Evolutionary conservation across 2,888 invertebrate species (phyloP), one percentile per base, ranked within the genome.

Genomic region (Ophion ellenae): DNA sequence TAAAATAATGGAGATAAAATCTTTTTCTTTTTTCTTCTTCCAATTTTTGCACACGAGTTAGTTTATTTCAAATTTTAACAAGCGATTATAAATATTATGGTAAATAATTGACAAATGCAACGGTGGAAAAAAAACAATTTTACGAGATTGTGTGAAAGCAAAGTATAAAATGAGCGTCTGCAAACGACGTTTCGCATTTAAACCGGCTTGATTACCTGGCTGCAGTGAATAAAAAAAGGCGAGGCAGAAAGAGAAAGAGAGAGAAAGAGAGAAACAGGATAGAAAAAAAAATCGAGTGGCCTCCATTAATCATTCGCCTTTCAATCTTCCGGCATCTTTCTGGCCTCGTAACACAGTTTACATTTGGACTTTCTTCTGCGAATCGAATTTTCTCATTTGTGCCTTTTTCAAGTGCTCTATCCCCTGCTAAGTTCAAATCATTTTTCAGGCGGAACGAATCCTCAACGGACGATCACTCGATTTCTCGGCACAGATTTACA

Each of bases 261-360:
- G 20, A 69, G 36, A 67, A 67, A 77, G 17, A 73, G 69, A 59
- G 64, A 59, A 77, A 79, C 40, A 40, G 47, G 14, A 17, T 47
- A 47, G 47, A 82, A 84, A 88, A 83, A 88, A 83, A 83, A 82
- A 71, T 86, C 82, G 82, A 86, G 84, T 71, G 83, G 83, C 82
- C 81, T 81, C 83, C 70, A 81, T 84, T 76, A 81, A 83, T 86
- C 73, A 66, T 81, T 57, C 53, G 70, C 32, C 66, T 20, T 74
- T 86, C 69, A 57, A 84, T 86, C 79, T 84, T 81, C 81, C 84
- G 81, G 79, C 66, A 81, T 45, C 17, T 71, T 75, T 75, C 71
- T 75, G 81, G 64, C 83, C 85, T 83, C 79, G 80, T 85, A 84
- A 87, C 83, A 77, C 77, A 84, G 71, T 86, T 82, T 73, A 45